These are phyloP conservation scores for Ametastegia equiseti DNA, from an alignment of 2,888 invertebrate species.

Conservation along the genomic window DNA sequence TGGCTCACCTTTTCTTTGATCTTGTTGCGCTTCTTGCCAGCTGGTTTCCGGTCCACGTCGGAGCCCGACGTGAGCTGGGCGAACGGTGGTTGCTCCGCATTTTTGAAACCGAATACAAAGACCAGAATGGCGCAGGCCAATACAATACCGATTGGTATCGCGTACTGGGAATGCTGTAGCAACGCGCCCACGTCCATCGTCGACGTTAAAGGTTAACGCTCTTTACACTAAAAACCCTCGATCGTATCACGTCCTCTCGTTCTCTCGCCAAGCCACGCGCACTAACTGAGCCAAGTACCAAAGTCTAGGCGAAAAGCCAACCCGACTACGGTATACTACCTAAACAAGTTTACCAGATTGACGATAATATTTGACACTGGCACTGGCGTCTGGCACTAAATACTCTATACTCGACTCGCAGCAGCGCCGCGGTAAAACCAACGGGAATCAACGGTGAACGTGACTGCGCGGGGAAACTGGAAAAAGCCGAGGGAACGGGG, in stretches of 20 bases:
- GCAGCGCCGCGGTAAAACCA: conserved; percentile 14
- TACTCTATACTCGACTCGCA: neutral
- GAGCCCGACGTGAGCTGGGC: conserved; percentile 82
- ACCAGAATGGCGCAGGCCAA: conserved; percentile 86
- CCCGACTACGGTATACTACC: too few species aligned
- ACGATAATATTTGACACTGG: conserved; percentile 27
- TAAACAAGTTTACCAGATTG: conserved; percentile 8
- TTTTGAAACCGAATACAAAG: conserved; percentile 88
- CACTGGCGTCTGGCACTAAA: neutral
- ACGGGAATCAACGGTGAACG: conserved; percentile 27
- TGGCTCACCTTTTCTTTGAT: conserved; percentile 84
- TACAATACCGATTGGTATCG: conserved; percentile 81
- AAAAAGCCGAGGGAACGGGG: neutral
- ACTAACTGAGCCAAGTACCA: neutral
- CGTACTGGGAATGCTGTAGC: conserved; percentile 76
- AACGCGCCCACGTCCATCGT: conserved; percentile 69
- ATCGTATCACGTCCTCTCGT: conserved; percentile 7
- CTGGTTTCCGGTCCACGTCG: conserved; percentile 83
- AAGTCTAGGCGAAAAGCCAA: neutral
- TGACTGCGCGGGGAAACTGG: neutral
- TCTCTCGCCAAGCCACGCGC: neutral
- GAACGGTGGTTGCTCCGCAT: conserved; percentile 89
- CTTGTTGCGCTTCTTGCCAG: conserved; percentile 83
- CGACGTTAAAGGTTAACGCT: conserved; percentile 31
- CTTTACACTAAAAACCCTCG: too few species aligned